Conservation (phyloP, 2,888 invertebrate genomes). For the Lacanobia oleracea region DNA sequence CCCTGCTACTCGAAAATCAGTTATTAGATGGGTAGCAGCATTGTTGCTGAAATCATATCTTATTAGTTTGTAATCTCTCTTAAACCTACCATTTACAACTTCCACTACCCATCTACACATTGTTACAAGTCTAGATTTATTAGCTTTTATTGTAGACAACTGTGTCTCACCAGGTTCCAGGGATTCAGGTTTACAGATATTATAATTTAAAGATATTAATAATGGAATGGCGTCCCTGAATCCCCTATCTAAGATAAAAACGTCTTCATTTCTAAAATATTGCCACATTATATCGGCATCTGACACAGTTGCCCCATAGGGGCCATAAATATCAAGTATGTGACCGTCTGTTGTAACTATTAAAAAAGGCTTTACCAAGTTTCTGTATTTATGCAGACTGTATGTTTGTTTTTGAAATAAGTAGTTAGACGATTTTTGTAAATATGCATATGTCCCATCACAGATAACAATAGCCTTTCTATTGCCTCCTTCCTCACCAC, state of each 20-base stretch:
- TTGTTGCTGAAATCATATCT: constrained; percentile 23
- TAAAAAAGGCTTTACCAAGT: constrained; percentile 7
- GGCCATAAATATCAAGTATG: background rate
- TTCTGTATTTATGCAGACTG: constrained; percentile 11
- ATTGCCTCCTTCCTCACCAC: constrained; percentile 11
- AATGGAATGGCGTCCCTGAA: background rate
- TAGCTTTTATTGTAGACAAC: constrained; percentile 9
- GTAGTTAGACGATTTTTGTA: constrained; percentile 9
- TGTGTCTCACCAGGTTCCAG: constrained; percentile 11
- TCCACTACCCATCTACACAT: background rate
- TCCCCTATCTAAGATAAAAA: constrained; percentile 3
- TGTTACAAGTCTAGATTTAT: background rate
- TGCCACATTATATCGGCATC: too few species aligned
- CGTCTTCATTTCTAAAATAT: background rate
- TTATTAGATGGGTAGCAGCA: constrained; percentile 22
- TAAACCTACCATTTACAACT: background rate
- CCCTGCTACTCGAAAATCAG: constrained; percentile 16
- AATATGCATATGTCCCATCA: constrained; percentile 8
- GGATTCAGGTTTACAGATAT: constrained; percentile 6
- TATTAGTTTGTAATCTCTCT: constrained; percentile 16
- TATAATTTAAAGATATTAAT: constrained; percentile 2
- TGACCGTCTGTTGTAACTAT: constrained; percentile 9
- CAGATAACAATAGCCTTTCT: constrained; percentile 15
- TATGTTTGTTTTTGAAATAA: constrained; percentile 13
- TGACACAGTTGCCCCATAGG: too few species aligned